Evolutionary conservation across 2,113 vertebrate genomes (phyloP), one percentile per base, ranked within the genome.

Genomic region (Centrocercus urophasianus): DNA sequence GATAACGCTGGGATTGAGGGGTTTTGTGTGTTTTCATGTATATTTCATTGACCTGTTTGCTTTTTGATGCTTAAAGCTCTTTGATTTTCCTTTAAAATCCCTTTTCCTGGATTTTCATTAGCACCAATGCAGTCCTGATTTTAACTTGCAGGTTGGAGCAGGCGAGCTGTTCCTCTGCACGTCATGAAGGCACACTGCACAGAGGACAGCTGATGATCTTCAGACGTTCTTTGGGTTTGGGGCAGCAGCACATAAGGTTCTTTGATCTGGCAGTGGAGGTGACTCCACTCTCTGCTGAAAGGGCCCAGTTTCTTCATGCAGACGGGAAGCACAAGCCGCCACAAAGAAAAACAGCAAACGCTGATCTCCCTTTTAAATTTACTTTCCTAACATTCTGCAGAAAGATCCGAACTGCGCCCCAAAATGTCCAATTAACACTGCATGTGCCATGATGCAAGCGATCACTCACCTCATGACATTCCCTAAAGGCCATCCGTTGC

Each of bases 11-110:
- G 78, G 48, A 61, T 61, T 59, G 88, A 94, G 87, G 66, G 10
- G 4, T 64, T 77, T 64, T 61, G 65, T 14, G 19, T 86, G 86
- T 92, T 89, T 94, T 95, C 86, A 96, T 94, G 69, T 50, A 91
- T 96, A 88, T 95, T 97, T 95, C 91, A 96, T 95, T 34, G 65
- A 47, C 34, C 83, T 91, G 82, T 95, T 94, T 94, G 86, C 91
- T 85, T 94, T 93, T 84, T 92, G 88, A 94, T 86, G 61, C 75
- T 67, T 86, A 71, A 66, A 94, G 79, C 72, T 82, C 88, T 88
- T 95, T 93, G 86, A 93, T 93, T 91, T 88, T 91, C 84, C 79
- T 50, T 89, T 93, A 72, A 50, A 78, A 86, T 83, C 48, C 61
- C 32, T 86, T 61, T 59, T 73, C 32, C 67, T 20, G 27, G 25